These are phyloP conservation scores for Enteromius viviparus DNA, from an alignment of 2,797 vertebrate genomes.

Conservation along the genomic window DNA sequence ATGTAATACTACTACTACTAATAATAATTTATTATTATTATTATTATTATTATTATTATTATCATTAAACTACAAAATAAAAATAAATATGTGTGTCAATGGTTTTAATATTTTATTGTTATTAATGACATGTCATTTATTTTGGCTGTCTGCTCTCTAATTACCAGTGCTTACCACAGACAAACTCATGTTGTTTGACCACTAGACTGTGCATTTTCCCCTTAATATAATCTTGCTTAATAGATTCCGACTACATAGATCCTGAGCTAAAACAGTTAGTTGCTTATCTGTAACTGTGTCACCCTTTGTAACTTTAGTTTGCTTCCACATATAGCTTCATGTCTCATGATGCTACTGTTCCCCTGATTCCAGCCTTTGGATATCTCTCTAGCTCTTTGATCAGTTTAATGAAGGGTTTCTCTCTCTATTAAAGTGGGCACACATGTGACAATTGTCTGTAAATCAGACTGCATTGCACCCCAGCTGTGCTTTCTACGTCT, in stretches of 20 bases:
- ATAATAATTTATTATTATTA: too few relatives aligned
- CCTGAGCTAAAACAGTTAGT: neutral
- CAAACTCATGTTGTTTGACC: neutral
- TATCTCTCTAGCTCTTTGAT: constrained; percentile 2
- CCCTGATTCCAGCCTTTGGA: neutral
- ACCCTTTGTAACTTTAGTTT: constrained; percentile 2
- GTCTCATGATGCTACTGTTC: neutral
- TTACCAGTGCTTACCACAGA: neutral
- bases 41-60: too few relatives aligned
- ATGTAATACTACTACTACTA: too few relatives aligned
- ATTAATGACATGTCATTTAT: neutral
- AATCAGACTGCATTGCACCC: constrained; percentile 17
- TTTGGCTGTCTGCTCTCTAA: neutral
- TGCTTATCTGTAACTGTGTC: neutral
- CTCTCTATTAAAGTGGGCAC: constrained; percentile 30
- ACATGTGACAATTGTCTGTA: neutral
- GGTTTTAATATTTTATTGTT: neutral
- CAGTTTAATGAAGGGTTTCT: constrained; percentile 24
- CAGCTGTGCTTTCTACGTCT: constrained; percentile 21
- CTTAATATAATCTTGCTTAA: neutral
- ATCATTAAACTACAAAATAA: too few relatives aligned
- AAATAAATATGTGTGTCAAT: neutral
- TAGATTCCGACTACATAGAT: neutral
- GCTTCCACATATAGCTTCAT: neutral
- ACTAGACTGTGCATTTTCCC: neutral